Evolutionary conservation across 2,113 vertebrate genomes (phyloP).

Genomic region (Erpornis zantholeuca): DNA sequence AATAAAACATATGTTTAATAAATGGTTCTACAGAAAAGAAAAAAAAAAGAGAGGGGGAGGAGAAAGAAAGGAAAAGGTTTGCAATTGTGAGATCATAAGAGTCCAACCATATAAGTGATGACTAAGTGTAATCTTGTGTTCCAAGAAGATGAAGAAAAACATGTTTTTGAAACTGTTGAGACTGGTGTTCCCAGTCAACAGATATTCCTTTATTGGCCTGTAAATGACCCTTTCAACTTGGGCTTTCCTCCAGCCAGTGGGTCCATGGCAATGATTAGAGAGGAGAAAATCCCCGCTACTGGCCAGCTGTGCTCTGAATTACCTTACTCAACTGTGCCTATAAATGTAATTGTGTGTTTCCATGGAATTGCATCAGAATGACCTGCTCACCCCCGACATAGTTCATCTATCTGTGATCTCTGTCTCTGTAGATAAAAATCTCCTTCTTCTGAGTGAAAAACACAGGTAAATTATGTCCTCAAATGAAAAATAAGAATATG

Average conservation of each 20-base stretch:
- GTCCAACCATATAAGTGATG: background rate
- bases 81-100: background rate
- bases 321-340: conserved; percentile 12
- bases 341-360: conserved; percentile 28
- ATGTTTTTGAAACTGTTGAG: conserved; percentile 32
- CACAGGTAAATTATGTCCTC: background rate
- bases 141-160: conserved; percentile 34
- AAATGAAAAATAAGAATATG: background rate
- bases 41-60: background rate
- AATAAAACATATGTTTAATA: conserved; percentile 23
- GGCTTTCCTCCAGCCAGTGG: background rate
- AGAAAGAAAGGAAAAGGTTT: conserved; percentile 11
- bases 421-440: background rate
- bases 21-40: background rate
- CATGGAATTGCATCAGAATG: conserved; percentile 14
- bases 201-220: conserved; percentile 8
- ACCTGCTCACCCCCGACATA: background rate
- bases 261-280: background rate
- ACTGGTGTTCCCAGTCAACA: background rate
- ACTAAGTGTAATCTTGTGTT: conserved; percentile 35
- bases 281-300: background rate
- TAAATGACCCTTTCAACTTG: background rate
- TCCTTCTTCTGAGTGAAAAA: background rate
- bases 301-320: conserved; percentile 33
- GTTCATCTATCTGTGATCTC: background rate